Percentiles rank a stretch among this genome's conserved stretches.
phyloP scores from a whole-genome alignment of 2,113 vertebrate genomes.

The Ramphastos sulfuratus region DNA sequence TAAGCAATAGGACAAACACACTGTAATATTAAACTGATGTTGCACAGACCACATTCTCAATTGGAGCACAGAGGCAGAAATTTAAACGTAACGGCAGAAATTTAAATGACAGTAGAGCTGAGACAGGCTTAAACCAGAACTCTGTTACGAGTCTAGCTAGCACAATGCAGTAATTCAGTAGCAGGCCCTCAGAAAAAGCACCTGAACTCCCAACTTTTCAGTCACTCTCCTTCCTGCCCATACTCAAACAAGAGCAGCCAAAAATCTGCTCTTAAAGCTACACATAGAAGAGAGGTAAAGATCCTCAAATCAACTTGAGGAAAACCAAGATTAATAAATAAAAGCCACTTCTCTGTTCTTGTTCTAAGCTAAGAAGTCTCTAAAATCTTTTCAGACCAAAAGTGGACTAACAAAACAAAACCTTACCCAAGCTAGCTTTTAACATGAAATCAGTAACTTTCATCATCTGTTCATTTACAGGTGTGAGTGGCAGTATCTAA shows the following conservation, averaged over 20 bases:
- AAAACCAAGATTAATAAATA: neutral
- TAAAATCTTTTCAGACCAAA: neutral
- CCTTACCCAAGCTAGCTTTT: neutral
- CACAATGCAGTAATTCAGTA: neutral
- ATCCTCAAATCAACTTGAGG: neutral
- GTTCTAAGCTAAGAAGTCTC: neutral
- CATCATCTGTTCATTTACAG: neutral
- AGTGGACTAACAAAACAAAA: neutral
- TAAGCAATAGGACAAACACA: neutral
- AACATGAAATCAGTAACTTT: neutral
- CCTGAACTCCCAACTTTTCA: neutral
- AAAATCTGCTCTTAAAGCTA: neutral
- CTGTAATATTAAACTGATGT: neutral
- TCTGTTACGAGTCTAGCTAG: neutral
- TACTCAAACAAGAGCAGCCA: neutral
- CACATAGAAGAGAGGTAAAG: neutral
- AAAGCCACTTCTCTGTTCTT: neutral
- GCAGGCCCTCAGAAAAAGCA: neutral
- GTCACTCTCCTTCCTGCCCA: neutral
- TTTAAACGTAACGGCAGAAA: neutral
- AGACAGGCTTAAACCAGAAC: neutral
- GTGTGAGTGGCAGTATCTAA: neutral
- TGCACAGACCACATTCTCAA: neutral
- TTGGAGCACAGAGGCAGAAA: neutral
- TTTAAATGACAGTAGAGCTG: neutral